phyloP scores from a whole-genome alignment of 2,888 invertebrate species.

The Ectemnius lituratus region DNA sequence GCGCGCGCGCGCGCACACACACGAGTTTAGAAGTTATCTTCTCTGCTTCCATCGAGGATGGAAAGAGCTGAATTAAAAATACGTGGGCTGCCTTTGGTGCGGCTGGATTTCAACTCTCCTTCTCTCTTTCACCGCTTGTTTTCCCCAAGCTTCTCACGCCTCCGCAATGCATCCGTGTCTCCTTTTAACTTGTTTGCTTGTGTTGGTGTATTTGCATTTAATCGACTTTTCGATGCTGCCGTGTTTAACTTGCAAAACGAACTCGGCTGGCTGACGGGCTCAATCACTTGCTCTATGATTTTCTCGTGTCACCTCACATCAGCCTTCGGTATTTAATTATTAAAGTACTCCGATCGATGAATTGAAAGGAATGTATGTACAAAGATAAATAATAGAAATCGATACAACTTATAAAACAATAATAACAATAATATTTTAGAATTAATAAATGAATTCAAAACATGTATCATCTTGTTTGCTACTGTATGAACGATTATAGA shows the following conservation, averaged over 20 bases:
- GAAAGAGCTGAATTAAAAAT: conserved; percentile 12
- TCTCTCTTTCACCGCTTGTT: not conserved
- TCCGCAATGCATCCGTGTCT: conserved; percentile 36
- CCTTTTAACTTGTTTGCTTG: not conserved
- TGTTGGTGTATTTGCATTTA: conserved; percentile 46
- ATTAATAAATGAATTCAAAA: no score
- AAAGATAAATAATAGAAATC: no score
- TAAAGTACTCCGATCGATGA: no score
- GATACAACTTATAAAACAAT: no score
- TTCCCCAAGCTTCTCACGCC: not conserved
- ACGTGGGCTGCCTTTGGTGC: not conserved
- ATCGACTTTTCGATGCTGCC: conserved; percentile 11
- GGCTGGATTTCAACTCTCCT: not conserved
- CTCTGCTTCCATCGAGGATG: not conserved
- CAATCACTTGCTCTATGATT: no score
- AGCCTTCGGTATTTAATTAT: no score
- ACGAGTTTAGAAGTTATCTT: not conserved
- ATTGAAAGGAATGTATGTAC: no score
- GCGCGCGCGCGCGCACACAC: no score
- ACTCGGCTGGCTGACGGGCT: not conserved
- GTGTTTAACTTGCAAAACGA: not conserved
- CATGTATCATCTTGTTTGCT: no score
- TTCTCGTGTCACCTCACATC: no score
- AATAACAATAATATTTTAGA: no score
- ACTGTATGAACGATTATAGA: no score